Base-by-base conservation (phyloP, 2,888 invertebrate species). In the Campopleginae sp. region DNA sequence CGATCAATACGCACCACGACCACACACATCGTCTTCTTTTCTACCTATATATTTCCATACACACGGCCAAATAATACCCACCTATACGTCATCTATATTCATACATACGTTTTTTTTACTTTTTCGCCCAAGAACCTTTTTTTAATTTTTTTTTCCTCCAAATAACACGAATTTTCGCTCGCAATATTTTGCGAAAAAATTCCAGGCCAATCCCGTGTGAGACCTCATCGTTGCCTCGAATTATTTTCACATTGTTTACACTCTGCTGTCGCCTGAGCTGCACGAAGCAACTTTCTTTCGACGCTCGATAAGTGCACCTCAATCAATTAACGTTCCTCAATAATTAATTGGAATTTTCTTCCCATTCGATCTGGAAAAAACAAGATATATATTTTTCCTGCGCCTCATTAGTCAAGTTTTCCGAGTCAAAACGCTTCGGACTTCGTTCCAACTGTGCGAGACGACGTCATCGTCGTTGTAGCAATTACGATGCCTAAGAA, bases 1-100 rank as follows among this genome's bases (percentile, higher is more conserved):
- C 88, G 88, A 88, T 88, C 88, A 88, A 88, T 88, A 88, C 88
- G 84, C 87, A 86, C 88, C 72, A 87, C 87, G 82, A 86, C 84
- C 51, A 51, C 78, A 83, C 82, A 84, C 86, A 85, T 78, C 86
- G 82, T 86, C 78, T 85, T 84, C 68, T 71, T 79, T 48, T 66
- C 82, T 84, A 68, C 85, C 76, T 83, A 79, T 84, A 75, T 58
- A 23, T 38, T 5, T 61, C 17, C 44, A 6, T 48, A 42, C 14
- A 74, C 44, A 72, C 23, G 58, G 27, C 7, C 19, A 46, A 14
- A 71, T 19, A 14, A 71, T 19, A 54, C 31, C 38, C 65, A 42
- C 5, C 19, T 65, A 51, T 51, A 51, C n/a, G 2, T 7, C 19
- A 2, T 19, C n/a, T 44, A 44, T 68, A 68, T 27, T 10, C 23